Conservation (phyloP, 53 echinoderm and acorn worm genomes). For the Echinometra lucunter region DNA sequence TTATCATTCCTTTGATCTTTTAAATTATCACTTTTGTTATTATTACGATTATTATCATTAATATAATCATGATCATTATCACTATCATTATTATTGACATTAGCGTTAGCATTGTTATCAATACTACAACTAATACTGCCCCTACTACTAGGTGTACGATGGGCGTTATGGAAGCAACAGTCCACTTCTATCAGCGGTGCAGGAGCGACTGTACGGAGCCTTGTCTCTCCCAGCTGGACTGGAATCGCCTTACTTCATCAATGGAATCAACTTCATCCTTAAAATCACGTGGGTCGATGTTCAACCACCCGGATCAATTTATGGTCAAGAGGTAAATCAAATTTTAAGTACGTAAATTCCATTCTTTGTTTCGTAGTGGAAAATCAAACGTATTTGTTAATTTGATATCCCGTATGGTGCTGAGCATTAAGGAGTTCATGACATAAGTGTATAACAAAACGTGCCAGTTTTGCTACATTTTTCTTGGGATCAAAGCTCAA, state of each 20-base stretch:
- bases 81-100: background rate
- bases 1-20: too few species aligned
- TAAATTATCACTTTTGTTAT: too few species aligned
- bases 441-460: too few species aligned
- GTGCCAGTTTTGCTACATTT: too few species aligned
- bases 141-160: background rate
- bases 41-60: background rate
- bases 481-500: too few species aligned
- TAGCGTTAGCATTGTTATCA: background rate
- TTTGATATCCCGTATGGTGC: too few species aligned
- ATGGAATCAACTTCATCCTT: conserved; percentile 3
- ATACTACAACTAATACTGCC: background rate
- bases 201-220: conserved; percentile 32
- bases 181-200: background rate
- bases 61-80: background rate
- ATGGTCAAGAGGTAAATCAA: conserved; percentile 7
- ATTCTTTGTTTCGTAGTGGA: too few species aligned
- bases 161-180: too few species aligned
- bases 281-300: conserved; percentile 18
- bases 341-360: too few species aligned
- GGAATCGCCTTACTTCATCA: background rate
- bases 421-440: too few species aligned
- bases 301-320: background rate
- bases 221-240: background rate
- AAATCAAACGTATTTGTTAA: too few species aligned